These are phyloP conservation scores for Aleiodes alternator DNA, from an alignment of 2,888 invertebrate genomes.

Conservation along the genomic window DNA sequence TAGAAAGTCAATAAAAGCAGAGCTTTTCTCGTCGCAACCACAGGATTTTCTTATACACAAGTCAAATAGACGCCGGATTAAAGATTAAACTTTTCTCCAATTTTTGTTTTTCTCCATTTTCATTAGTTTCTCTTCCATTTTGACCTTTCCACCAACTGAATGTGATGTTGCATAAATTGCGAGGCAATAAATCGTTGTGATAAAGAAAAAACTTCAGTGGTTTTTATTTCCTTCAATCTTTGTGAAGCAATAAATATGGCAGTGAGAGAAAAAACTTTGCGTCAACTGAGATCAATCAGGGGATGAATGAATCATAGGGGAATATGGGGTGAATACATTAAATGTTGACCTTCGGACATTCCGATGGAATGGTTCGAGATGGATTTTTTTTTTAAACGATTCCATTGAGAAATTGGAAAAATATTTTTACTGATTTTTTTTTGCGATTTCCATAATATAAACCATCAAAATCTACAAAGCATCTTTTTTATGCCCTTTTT, in stretches of 20 bases:
- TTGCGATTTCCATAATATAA: no score
- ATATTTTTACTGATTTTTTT: no score
- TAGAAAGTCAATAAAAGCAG: constrained; percentile 6
- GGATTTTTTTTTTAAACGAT: no score
- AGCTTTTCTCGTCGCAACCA: neutral
- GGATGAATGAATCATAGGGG: neutral
- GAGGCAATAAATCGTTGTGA: neutral
- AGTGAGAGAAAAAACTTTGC: neutral
- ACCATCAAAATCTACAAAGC: no score
- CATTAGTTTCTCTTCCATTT: neutral
- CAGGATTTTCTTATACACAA: constrained; percentile 14
- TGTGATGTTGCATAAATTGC: neutral
- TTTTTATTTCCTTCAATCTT: constrained; percentile 13
- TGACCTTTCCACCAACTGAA: neutral
- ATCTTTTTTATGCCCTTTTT: no score
- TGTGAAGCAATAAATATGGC: no score
- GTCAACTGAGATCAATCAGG: constrained; percentile 7
- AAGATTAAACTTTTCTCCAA: neutral
- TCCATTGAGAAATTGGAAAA: no score
- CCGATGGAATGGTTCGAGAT: no score
- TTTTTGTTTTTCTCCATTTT: neutral
- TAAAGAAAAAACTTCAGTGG: neutral
- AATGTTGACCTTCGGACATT: no score
- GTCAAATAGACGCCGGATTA: constrained; percentile 13
- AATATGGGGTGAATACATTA: no score